These are phyloP conservation scores for Pantherophis vulpinus DNA, from an alignment of 2,797 vertebrate genomes.

Conservation along the genomic window DNA sequence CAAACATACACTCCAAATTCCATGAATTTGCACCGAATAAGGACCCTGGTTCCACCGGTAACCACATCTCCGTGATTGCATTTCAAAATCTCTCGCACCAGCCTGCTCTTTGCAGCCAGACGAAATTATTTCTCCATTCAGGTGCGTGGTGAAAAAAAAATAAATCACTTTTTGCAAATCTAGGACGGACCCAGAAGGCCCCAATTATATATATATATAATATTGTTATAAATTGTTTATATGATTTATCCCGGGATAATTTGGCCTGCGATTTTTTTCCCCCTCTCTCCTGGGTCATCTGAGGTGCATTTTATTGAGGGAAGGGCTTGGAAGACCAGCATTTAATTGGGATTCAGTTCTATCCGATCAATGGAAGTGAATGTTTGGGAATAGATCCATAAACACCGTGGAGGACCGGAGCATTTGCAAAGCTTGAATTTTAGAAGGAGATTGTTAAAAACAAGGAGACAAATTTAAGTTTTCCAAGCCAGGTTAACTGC, in stretches of 20 bases:
- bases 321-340: no score
- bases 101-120: neutral
- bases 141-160: neutral
- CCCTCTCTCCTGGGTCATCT: neutral
- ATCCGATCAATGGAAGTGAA: neutral
- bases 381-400: neutral
- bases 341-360: neutral
- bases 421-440: neutral
- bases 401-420: neutral
- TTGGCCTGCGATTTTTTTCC: neutral
- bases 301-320: neutral
- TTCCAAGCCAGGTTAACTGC: neutral
- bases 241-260: neutral
- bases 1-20: no score
- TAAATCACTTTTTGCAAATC: neutral
- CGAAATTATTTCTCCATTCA: neutral
- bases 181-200: neutral
- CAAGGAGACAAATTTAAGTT: neutral
- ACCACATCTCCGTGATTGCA: neutral
- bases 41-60: neutral
- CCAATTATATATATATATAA: no score
- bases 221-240: no score
- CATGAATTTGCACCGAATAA: neutral
- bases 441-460: neutral
- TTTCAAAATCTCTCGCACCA: neutral